Evolutionary conservation across 2,113 vertebrate genomes (phyloP), one percentile per base, ranked within the genome.

Genomic region (Terrapene triunguis): DNA sequence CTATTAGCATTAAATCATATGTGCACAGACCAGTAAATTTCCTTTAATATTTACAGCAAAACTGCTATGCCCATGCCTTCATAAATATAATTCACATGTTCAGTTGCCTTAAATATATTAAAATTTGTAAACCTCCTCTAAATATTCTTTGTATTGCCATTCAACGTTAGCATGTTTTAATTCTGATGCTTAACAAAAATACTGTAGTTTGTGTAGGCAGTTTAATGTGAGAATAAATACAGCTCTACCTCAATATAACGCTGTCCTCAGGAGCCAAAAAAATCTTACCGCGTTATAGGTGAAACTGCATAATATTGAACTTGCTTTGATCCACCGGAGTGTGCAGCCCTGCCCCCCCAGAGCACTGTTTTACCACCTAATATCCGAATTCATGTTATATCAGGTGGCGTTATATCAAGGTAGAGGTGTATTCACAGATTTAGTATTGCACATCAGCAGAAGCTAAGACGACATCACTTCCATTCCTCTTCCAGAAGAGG

Each of bases 401-500:
- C 50, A 13, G 50, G 13, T 50, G 4, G 13, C 50, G 4, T 50
- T 14, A 50, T 50, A 50, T 50, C 13, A 4, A 13, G 50, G 13
- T 50, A 50, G 50, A 50, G 4, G 50, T 50, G 13, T 50, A 44
- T 14, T 93, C 25, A 72, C 95, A 83, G 76, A 89, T 81, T 59
- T 69, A 91, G 88, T 82, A 59, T 29, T 54, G 81, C 83, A 93
- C 69, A 92, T 59, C 82, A 87, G 47, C 93, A 74, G 38, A 83
- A 89, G 84, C n/a, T 93, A 84, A 94, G 92, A 79, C 0, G 8
- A 38, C 17, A 38, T n/a, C 79, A 90, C 82, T 89, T 85, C 51
- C 53, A 87, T 80, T 86, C 22, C 53, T 57, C 82, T 91, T 95
- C 65, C 92, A 97, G 87, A 74, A 88, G 96, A 93, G 59, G 89